phyloP scores from a whole-genome alignment of 2,797 vertebrate species.

The Pampus argenteus region DNA sequence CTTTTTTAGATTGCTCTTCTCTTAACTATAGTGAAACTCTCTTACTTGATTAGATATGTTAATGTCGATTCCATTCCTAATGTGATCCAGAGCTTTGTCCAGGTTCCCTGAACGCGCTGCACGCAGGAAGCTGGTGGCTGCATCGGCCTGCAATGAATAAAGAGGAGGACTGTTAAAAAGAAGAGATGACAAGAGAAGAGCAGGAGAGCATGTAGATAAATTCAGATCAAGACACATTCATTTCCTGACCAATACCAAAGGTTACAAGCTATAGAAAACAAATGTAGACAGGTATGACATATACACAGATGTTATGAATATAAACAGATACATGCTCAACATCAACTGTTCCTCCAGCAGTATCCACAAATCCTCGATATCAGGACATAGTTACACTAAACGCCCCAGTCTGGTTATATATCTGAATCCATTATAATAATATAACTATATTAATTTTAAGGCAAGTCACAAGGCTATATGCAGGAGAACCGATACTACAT shows the following conservation, averaged over 20 bases:
- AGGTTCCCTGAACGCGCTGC: conserved; percentile 97
- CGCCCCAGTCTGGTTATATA: conserved; percentile 13
- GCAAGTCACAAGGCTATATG: conserved; percentile 6
- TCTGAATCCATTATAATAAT: conserved; percentile 1
- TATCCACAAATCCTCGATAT: not conserved
- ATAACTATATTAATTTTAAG: conserved; percentile 17
- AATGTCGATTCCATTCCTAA: conserved; percentile 95
- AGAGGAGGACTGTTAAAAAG: conserved; percentile 6
- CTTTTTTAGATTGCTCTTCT: not conserved
- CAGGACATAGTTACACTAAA: conserved; percentile 14
- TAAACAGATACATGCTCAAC: conserved; percentile 4
- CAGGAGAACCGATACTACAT: conserved; percentile 16
- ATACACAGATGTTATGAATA: not conserved
- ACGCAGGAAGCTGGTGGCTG: conserved; percentile 95
- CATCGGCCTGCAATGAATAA: conserved; percentile 86
- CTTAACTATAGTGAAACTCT: not conserved
- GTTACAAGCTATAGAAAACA: not conserved
- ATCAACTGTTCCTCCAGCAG: conserved; percentile 5
- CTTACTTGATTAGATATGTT: conserved; percentile 96
- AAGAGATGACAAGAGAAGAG: not conserved
- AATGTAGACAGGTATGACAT: conserved; percentile 4
- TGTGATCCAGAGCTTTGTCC: conserved; percentile 96
- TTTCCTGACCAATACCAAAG: not conserved
- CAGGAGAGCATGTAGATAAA: not conserved
- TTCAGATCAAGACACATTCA: not conserved